Evolutionary conservation across 92 coral and sea anemone genomes (phyloP), one percentile per base, ranked within the genome.

Genomic region (Ricordea florida): DNA sequence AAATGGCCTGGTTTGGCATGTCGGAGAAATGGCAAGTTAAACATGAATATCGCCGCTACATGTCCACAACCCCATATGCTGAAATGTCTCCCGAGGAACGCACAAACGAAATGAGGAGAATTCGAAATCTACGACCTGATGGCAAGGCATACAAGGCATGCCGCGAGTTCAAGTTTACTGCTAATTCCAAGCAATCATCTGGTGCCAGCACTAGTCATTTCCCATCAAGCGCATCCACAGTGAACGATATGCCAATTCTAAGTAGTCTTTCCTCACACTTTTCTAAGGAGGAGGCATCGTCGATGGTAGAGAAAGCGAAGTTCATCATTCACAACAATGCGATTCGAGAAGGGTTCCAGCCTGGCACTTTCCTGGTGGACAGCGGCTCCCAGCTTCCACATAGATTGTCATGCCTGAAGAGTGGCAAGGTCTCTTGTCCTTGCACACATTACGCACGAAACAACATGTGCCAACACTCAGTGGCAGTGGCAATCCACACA

Each of bases 21-120:
- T 85, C 87, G 16, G 87, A 80, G 35, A 85, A 85, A 45, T 80
- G 90, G 90, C 62, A 41, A 34, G 87, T 85, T 17, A 69, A 35
- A 60, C 30, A 37, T 7, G 58, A 69, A 35, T 77, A 32, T 38
- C 16, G 35, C 33, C 18, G 52, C 24, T 60, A 46, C 56, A n/a
- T n/a, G n/a, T n/a, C n/a, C n/a, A n/a, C n/a, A n/a, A 24, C 38
- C 10, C 48, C 48, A 21, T 41, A 36, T 35, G 43, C 23, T 32
- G 43, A 44, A 22, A 10, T 64, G 24, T 31, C 72, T 23, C 57
- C 27, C 3, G 72, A 64, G 24, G 59, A 64, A 32, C 38, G 72
- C 17, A 55, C 36, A 44, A 30, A 33, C 10, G 72, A 64, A 64
- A 64, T 64, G 29, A 27, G 57, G 15, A 20, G 44, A 40, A 64